Evolutionary conservation across 2,113 vertebrate genomes (phyloP).

Genomic region (Triplophysa tibetana): DNA sequence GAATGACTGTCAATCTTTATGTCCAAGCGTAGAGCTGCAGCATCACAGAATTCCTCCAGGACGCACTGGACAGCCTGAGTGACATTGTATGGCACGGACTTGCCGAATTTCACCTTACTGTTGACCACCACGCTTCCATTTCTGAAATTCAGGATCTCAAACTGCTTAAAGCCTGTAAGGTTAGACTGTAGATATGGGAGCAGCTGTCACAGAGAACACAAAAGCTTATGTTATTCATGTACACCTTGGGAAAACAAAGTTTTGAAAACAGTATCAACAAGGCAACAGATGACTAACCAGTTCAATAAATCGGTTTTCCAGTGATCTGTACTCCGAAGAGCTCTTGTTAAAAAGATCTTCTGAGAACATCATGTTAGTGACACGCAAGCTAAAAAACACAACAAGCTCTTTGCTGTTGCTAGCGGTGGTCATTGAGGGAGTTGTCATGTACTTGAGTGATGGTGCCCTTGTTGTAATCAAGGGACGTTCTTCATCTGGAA

Average conservation of each 20-base stretch:
- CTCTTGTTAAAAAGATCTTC: constrained; percentile 89
- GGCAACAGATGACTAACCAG: constrained; percentile 76
- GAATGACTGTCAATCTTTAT: constrained; percentile 88
- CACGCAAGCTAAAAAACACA: constrained; percentile 90
- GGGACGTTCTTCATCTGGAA: constrained; percentile 32
- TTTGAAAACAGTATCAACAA: neutral
- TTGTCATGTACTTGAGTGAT: constrained; percentile 76
- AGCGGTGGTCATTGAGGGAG: constrained; percentile 75
- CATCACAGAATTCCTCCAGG: constrained; percentile 83
- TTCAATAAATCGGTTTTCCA: constrained; percentile 84
- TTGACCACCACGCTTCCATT: constrained; percentile 91
- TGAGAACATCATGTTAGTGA: constrained; percentile 90
- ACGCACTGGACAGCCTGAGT: constrained; percentile 82
- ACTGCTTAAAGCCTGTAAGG: constrained; percentile 89
- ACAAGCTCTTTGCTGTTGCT: constrained; percentile 81
- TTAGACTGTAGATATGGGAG: constrained; percentile 87
- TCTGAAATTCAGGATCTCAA: constrained; percentile 92
- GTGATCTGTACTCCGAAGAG: constrained; percentile 79
- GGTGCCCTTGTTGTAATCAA: constrained; percentile 65
- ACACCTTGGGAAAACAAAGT: neutral
- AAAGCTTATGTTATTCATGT: neutral
- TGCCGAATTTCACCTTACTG: constrained; percentile 85
- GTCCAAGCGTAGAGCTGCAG: constrained; percentile 72
- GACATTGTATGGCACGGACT: constrained; percentile 87
- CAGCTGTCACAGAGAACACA: constrained; percentile 73